A percentile compares a stretch with the other conserved stretches of the same genome.
Evolutionary conservation across 1,140 invertebrate genomes (phyloP).

Genomic region (Contarinia nasturtii): DNA sequence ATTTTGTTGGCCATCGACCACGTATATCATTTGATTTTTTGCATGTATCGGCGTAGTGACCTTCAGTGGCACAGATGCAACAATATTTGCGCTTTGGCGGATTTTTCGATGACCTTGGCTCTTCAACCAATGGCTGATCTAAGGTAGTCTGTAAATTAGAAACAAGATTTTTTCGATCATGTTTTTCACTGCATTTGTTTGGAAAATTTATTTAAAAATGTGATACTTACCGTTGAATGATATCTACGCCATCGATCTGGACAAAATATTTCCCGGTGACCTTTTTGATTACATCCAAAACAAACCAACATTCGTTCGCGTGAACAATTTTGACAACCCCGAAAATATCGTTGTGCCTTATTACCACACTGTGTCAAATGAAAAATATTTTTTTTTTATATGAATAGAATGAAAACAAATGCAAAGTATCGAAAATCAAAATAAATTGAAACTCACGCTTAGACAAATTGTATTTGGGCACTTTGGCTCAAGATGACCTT

Average conservation of each 20-base stretch:
- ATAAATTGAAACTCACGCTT: constrained; percentile 30
- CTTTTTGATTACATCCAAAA: constrained; percentile 32
- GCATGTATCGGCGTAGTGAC: constrained; percentile 36
- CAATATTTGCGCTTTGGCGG: constrained; percentile 29
- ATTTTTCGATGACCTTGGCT: constrained; percentile 19
- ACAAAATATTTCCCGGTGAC: constrained; percentile 34
- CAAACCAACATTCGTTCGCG: constrained; percentile 30
- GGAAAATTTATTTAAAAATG: too few relatives aligned
- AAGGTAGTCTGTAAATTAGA: constrained; percentile 4
- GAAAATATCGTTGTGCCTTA: constrained; percentile 29
- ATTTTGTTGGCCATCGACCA: too few relatives aligned
- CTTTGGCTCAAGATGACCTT: constrained; percentile 35
- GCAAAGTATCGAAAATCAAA: constrained; percentile 3
- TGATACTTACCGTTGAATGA: constrained; percentile 40
- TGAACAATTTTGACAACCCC: constrained; percentile 36
- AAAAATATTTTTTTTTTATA: constrained; percentile 7
- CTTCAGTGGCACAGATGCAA: constrained; percentile 38
- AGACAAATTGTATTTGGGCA: constrained; percentile 45
- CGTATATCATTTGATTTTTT: constrained; percentile 4
- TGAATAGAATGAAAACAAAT: background rate
- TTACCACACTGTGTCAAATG: constrained; percentile 34
- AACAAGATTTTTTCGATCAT: too few relatives aligned
- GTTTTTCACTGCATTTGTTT: too few relatives aligned
- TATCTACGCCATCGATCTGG: constrained; percentile 49
- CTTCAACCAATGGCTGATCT: constrained; percentile 23